These are phyloP conservation scores for Pseudopipra pipra DNA, from an alignment of 2,113 vertebrate genomes.

Conservation along the genomic window DNA sequence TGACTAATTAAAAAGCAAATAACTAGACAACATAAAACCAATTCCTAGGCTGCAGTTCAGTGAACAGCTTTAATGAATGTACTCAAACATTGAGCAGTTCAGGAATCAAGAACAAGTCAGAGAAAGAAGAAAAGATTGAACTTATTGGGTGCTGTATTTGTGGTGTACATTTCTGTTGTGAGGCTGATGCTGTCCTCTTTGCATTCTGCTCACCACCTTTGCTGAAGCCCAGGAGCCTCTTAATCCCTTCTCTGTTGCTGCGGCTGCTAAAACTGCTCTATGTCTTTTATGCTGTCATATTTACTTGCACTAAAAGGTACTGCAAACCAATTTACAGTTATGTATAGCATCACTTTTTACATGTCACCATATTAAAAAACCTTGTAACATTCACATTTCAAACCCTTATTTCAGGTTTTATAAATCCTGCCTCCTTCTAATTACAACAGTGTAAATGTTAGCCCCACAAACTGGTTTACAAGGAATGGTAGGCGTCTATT, in stretches of 20 bases:
- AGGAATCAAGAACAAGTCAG: neutral
- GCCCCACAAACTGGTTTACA: neutral
- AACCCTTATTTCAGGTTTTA: slow-evolving; percentile 11
- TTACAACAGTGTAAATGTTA: neutral
- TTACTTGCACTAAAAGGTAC: neutral
- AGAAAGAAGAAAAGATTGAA: neutral
- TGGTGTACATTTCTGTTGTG: neutral
- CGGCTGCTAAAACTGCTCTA: neutral
- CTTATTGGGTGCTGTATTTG: neutral
- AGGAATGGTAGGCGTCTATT: neutral
- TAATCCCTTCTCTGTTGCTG: neutral
- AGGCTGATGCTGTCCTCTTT: neutral
- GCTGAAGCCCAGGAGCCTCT: neutral
- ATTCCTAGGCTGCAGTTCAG: neutral
- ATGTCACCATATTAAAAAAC: neutral
- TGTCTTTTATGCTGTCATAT: neutral
- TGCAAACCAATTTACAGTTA: neutral
- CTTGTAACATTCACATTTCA: neutral
- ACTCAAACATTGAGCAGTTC: neutral
- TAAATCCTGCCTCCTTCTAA: neutral
- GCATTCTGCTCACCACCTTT: neutral
- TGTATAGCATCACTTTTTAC: neutral
- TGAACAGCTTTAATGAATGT: neutral
- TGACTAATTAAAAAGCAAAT: neutral
- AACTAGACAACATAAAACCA: neutral